Base-by-base conservation (phyloP, 2,113 vertebrate species). In the Sprattus sprattus region DNA sequence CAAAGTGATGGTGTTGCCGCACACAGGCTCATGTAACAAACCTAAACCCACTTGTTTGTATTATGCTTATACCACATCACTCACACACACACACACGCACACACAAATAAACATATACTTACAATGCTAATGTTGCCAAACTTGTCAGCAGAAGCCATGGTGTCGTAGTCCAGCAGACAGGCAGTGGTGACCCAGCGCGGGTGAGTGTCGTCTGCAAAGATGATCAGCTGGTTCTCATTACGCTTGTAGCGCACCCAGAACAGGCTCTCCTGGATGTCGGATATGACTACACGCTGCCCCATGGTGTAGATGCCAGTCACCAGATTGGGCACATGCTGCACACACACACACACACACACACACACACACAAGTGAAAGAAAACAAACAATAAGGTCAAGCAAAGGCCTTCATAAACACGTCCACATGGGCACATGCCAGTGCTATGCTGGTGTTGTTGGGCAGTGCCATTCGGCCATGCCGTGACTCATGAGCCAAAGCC, bases 61-160 rank as follows among this genome's bases (percentile, higher is more conserved):
- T 11, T 10, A 32, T 32, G 13, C 28, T 75, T 75, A 28, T 7
- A 54, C 52, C 52, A 20, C 52, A 54, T 54, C 52, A 20, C 52
- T 5, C 15, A 20, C 22, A 64, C 57, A 64, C 46, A n/a, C 4
- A 32, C 18, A 54, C n/a, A 64, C 1, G 44, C 11, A 85, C 4
- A 81, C 0, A 47, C 45, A 44, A 11, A 75, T 11, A 57, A n/a
- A 60, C 39, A 20, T 6, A 39, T 13, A 93, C 95, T 91, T 85
- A 96, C 95, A 0, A 99, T 97, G n/a, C 96, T 99, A 90, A 99
- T 99, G 94, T 99, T 99, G 85, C 98, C 98, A 87, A 99, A 99
- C 89, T 99, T 99, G 95, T 99, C 98, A 0, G 98, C 97, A 3
- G 96, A 96, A 8, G 98, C 98, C 93, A 99, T 98, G 0, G 98